A percentile compares a stretch with the other conserved stretches of the same genome.
phyloP scores from a whole-genome alignment of 1,140 invertebrate species.

The Pomacea maculata region DNA sequence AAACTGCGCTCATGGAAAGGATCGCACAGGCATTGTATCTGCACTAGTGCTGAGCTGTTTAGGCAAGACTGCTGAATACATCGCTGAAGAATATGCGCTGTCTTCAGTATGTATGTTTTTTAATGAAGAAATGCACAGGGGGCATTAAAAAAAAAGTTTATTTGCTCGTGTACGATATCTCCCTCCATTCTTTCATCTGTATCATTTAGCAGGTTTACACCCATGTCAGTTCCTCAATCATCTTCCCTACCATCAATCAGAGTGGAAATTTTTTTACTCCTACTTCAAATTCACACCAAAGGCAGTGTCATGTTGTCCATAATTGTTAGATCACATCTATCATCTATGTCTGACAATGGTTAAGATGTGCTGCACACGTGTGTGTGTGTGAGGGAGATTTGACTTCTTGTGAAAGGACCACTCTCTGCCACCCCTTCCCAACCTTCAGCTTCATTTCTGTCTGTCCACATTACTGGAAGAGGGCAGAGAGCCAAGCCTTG shows the following conservation, averaged over 20 bases:
- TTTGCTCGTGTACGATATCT: not conserved
- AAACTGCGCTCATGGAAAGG: constrained; percentile 60
- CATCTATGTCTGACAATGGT: too few relatives aligned
- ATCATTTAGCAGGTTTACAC: not conserved
- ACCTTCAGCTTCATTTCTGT: too few relatives aligned
- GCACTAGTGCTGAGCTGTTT: constrained; percentile 52
- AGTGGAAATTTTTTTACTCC: too few relatives aligned
- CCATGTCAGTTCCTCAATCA: not conserved
- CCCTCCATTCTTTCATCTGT: not conserved
- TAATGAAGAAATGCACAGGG: not conserved
- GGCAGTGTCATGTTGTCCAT: too few relatives aligned
- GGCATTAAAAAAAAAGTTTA: not conserved
- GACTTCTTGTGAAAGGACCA: too few relatives aligned
- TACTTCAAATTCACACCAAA: too few relatives aligned
- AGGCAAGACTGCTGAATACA: constrained; percentile 48
- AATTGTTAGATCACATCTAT: too few relatives aligned
- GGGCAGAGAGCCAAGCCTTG: too few relatives aligned
- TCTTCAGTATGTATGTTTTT: constrained; percentile 41
- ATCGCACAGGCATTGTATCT: constrained; percentile 58
- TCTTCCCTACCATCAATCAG: not conserved
- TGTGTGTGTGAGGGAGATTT: too few relatives aligned
- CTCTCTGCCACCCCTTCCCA: too few relatives aligned
- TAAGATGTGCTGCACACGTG: too few relatives aligned
- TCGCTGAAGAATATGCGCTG: constrained; percentile 51
- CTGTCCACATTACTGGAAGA: too few relatives aligned